Evolutionary conservation across 1,140 invertebrate genomes (phyloP).

Genomic region (Mycetomoellerius zeteki): DNA sequence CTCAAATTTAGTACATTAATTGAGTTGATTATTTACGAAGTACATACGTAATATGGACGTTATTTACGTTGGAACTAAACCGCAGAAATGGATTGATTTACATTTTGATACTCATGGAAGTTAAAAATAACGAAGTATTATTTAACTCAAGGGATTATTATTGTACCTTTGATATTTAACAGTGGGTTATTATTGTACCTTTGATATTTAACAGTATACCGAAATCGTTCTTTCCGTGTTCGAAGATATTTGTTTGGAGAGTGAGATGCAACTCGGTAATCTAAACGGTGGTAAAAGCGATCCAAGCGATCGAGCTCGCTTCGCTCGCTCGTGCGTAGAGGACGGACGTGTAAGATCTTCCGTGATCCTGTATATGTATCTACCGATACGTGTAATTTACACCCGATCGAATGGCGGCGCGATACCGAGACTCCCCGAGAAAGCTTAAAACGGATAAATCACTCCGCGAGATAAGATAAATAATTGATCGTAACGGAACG

Average conservation of each 20-base stretch:
- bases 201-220: too few species aligned
- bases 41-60: too few species aligned
- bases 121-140: too few species aligned
- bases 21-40: too few species aligned
- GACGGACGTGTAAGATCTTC: constrained; percentile 18
- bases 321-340: constrained; percentile 8
- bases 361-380: constrained; percentile 1
- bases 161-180: too few species aligned
- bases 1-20: too few species aligned
- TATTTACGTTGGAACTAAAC: too few species aligned
- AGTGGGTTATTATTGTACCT: too few species aligned
- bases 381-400: constrained; percentile 41
- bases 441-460: constrained; percentile 53
- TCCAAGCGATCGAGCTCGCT: constrained; percentile 32
- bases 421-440: constrained; percentile 54
- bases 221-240: too few species aligned
- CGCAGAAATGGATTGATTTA: too few species aligned
- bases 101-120: too few species aligned
- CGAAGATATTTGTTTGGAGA: not conserved
- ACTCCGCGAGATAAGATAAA: constrained; percentile 31
- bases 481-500: constrained; percentile 47
- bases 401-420: constrained; percentile 37
- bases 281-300: constrained; percentile 35
- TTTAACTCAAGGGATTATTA: too few species aligned
- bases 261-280: not conserved